Percentiles rank a stretch among this genome's conserved stretches.
Conservation (phyloP, 2,113 vertebrate species). For the Erythrocebus patas region DNA sequence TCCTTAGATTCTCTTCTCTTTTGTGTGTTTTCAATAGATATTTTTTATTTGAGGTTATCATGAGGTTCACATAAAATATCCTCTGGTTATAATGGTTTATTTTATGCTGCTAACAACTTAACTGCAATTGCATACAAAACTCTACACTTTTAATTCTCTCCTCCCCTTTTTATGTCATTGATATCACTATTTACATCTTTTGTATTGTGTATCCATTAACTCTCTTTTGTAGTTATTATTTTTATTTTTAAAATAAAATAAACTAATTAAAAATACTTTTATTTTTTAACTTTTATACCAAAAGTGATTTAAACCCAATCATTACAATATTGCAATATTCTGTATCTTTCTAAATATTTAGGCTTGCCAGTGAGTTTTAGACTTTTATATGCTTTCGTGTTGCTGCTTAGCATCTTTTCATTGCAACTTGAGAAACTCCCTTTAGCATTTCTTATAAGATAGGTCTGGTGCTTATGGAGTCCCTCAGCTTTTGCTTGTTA, state of each 20-base stretch:
- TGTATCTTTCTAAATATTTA: background rate
- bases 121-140: background rate
- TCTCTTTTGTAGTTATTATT: background rate
- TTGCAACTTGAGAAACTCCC: background rate
- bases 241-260: too few species aligned
- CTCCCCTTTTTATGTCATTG: background rate
- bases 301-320: background rate
- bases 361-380: background rate
- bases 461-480: background rate
- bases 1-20: background rate
- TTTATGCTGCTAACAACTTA: background rate
- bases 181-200: background rate
- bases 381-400: background rate
- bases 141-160: background rate
- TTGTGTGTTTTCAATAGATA: background rate
- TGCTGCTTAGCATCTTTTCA: background rate
- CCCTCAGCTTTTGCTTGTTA: background rate
- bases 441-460: background rate
- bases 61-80: background rate
- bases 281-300: background rate
- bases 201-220: background rate
- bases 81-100: background rate
- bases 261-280: background rate
- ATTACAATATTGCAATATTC: background rate
- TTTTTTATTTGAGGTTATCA: background rate